A percentile compares a stretch with the other conserved stretches of the same genome.
Evolutionary conservation across 1,140 invertebrate genomes (phyloP).

Genomic region (Luehdorfia chinensis): DNA sequence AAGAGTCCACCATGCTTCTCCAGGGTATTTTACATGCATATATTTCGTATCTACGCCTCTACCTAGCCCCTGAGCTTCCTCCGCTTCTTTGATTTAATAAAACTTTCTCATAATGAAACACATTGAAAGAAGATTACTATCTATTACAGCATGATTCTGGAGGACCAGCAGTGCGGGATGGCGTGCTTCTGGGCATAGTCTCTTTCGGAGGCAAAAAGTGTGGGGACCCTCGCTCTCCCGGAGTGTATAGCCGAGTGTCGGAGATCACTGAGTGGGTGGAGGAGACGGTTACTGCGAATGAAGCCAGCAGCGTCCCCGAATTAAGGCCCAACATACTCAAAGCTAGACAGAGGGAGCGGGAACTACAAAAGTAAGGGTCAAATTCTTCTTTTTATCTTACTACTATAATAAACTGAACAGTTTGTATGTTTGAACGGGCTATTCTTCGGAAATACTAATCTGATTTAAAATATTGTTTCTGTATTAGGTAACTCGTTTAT

Average conservation of each 20-base stretch:
- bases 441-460: no score
- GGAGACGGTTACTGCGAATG: slow-evolving; percentile 43
- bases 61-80: no score
- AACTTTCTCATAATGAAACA: no score
- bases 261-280: slow-evolving; percentile 59
- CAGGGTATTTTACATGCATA: no score
- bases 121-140: background rate
- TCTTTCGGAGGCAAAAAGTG: slow-evolving; percentile 67
- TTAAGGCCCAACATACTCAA: slow-evolving; percentile 48
- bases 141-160: slow-evolving; percentile 57
- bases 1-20: no score
- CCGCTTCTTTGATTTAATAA: no score
- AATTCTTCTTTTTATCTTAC: no score
- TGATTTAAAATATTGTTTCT: no score
- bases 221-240: slow-evolving; percentile 56
- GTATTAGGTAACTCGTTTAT: no score
- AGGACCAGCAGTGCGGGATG: slow-evolving; percentile 58
- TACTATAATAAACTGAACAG: no score
- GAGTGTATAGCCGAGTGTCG: slow-evolving; percentile 55
- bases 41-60: no score
- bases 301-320: slow-evolving; percentile 43
- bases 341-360: slow-evolving; percentile 43
- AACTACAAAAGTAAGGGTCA: slow-evolving; percentile 49
- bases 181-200: slow-evolving; percentile 54
- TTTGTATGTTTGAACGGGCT: no score